A percentile compares a stretch with the other conserved stretches of the same genome.
Conservation (phyloP, 2,797 vertebrate species). For the Chrysolophus pictus region DNA sequence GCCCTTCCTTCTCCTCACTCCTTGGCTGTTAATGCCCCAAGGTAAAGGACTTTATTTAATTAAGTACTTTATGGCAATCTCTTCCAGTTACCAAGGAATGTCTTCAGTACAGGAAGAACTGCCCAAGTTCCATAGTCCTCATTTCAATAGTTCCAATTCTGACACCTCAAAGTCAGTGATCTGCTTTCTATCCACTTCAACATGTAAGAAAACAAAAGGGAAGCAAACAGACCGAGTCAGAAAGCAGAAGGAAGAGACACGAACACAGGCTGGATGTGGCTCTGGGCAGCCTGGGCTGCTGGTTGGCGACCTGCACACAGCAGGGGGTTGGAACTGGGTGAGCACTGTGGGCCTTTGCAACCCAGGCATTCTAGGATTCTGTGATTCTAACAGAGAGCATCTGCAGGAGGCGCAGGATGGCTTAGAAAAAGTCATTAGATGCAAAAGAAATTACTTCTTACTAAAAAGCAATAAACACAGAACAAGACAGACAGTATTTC, state of each 20-base stretch:
- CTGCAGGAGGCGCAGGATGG: not conserved
- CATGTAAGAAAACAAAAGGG: not conserved
- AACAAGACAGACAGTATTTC: not conserved
- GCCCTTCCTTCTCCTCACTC: not conserved
- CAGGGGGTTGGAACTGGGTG: too few relatives aligned
- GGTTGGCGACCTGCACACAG: too few relatives aligned
- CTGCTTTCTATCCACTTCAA: not conserved
- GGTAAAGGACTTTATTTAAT: not conserved
- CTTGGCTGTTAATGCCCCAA: fast-evolving
- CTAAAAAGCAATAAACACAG: not conserved
- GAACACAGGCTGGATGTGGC: too few relatives aligned
- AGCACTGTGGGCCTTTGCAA: too few relatives aligned
- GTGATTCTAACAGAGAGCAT: not conserved
- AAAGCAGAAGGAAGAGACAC: not conserved
- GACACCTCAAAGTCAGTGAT: not conserved
- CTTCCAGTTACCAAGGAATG: not conserved
- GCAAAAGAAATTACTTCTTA: not conserved
- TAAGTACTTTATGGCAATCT: not conserved
- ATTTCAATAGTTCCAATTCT: not conserved
- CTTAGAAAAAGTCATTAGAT: not conserved
- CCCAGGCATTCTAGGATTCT: too few relatives aligned
- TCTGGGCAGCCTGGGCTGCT: too few relatives aligned
- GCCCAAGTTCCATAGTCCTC: fast-evolving
- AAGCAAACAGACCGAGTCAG: not conserved
- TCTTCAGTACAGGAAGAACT: not conserved